phyloP scores from a whole-genome alignment of 2,888 invertebrate species.

The Orthosia cruda region DNA sequence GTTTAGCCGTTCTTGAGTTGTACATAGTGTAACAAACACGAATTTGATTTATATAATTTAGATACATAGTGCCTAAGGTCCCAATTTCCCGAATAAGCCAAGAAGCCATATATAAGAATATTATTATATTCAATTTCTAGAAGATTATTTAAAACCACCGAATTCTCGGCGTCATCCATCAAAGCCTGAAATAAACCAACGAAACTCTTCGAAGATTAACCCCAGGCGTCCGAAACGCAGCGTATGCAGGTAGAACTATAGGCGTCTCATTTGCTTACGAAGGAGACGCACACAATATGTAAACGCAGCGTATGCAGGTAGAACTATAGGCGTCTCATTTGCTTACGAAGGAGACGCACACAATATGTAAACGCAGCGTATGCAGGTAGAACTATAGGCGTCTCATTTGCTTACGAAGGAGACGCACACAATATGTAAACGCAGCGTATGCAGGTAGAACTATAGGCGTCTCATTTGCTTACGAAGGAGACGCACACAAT shows the following conservation, averaged over 20 bases:
- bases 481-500: too few species aligned
- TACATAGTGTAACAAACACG: too few species aligned
- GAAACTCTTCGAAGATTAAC: not conserved
- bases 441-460: constrained; percentile 3
- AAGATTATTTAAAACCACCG: too few species aligned
- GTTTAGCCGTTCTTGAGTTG: too few species aligned
- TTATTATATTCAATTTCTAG: not conserved
- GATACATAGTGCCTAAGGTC: not conserved
- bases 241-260: constrained; percentile 12
- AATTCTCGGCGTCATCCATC: too few species aligned
- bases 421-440: too few species aligned
- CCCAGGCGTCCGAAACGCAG: not conserved
- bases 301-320: not conserved
- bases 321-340: constrained; percentile 35
- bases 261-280: too few species aligned
- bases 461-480: constrained; percentile 39
- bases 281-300: too few species aligned
- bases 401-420: too few species aligned
- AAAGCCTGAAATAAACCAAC: constrained; percentile 11
- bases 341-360: too few species aligned
- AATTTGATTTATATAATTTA: too few species aligned
- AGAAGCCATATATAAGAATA: not conserved
- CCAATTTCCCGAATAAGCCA: not conserved
- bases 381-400: constrained; percentile 20
- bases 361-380: not conserved